Evolutionary conservation across 1,140 invertebrate species (phyloP).

Genomic region (Aphidius gifuensis): DNA sequence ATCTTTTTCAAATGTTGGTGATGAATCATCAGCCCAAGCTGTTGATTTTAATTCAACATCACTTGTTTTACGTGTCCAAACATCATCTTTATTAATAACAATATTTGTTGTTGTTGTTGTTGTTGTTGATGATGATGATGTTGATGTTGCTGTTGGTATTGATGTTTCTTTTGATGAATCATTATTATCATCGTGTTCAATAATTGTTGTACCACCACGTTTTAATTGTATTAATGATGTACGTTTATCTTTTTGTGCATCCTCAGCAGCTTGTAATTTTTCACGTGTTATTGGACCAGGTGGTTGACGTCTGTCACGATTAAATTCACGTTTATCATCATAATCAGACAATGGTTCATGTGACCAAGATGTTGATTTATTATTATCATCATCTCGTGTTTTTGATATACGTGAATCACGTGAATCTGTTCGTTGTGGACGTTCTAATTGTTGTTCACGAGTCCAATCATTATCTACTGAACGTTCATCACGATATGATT

Average conservation of each 20-base stretch:
- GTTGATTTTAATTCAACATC: neutral
- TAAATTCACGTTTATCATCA: conserved; percentile 48
- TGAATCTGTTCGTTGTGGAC: conserved; percentile 62
- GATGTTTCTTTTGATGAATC: conserved; percentile 42
- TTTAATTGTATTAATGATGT: conserved; percentile 56
- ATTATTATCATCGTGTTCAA: neutral
- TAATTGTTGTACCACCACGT: conserved; percentile 32
- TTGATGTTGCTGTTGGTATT: conserved; percentile 40
- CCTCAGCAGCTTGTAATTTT: conserved; percentile 60
- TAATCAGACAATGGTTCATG: conserved; percentile 51
- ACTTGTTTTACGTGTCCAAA: conserved; percentile 37
- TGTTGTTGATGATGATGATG: neutral
- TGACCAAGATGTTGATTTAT: conserved; percentile 53
- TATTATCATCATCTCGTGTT: conserved; percentile 52
- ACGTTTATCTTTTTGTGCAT: conserved; percentile 58
- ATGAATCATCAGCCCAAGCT: conserved; percentile 54
- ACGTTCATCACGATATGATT: conserved; percentile 10
- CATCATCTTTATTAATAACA: conserved; percentile 33
- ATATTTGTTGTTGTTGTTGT: conserved; percentile 6
- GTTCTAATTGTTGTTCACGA: conserved; percentile 33
- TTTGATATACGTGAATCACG: conserved; percentile 58
- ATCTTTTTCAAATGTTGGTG: conserved; percentile 52
- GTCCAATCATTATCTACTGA: conserved; percentile 23
- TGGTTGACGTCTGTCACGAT: conserved; percentile 47
- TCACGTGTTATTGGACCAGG: conserved; percentile 64